These are phyloP conservation scores for Eumaeus atala DNA, from an alignment of 1,140 invertebrate genomes.

Conservation along the genomic window DNA sequence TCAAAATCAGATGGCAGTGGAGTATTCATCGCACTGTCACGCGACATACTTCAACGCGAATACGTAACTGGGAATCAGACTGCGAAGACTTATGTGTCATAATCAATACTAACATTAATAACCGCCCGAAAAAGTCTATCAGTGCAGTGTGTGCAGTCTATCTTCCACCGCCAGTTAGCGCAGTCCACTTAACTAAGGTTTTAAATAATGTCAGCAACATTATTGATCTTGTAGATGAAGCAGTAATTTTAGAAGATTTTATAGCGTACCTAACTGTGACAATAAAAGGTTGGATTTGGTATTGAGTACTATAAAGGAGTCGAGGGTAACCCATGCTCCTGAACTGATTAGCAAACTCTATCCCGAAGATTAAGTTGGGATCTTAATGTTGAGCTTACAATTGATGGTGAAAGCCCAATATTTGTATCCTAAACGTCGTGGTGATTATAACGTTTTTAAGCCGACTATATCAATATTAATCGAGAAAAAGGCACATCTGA, in stretches of 20 bases:
- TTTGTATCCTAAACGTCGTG: background rate
- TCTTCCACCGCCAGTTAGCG: constrained; percentile 13
- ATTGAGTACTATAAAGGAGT: background rate
- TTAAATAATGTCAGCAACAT: background rate
- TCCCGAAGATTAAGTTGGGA: background rate
- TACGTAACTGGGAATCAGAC: constrained; percentile 3
- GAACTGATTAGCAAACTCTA: background rate
- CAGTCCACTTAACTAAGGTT: background rate
- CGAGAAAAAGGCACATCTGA: background rate
- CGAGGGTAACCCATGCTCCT: background rate
- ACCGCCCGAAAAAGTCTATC: too few species aligned
- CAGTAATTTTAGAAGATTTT: background rate
- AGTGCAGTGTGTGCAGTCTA: constrained; percentile 14
- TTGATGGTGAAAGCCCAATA: background rate
- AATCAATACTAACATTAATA: too few species aligned
- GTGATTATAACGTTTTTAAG: background rate
- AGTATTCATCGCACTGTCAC: too few species aligned
- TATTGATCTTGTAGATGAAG: background rate
- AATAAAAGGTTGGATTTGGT: background rate
- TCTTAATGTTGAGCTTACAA: background rate
- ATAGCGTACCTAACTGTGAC: background rate
- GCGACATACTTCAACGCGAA: too few species aligned
- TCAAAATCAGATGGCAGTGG: too few species aligned
- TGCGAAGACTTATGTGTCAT: too few species aligned
- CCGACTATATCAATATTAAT: too few species aligned